phyloP scores from a whole-genome alignment of 2,113 vertebrate species.

The Gorsachius goisagi region DNA sequence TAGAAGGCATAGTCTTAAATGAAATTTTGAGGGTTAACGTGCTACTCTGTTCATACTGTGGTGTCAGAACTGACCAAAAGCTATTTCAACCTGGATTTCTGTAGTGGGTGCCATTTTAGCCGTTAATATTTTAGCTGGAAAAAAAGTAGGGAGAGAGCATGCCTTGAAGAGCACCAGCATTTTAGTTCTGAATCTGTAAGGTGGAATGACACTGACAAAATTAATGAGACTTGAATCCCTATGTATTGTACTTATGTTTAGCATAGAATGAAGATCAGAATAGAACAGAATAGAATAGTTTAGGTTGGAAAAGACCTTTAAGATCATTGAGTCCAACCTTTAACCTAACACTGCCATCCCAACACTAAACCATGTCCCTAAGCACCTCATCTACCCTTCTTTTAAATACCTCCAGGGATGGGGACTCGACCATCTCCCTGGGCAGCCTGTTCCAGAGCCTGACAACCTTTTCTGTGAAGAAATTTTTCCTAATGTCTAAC shows the following conservation, averaged over 20 bases:
- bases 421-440: too few species aligned
- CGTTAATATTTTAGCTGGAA: not conserved
- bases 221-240: not conserved
- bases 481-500: too few species aligned
- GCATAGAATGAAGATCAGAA: not conserved
- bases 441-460: too few species aligned
- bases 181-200: not conserved
- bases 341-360: too few species aligned
- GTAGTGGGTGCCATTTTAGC: not conserved
- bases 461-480: too few species aligned
- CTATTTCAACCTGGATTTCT: not conserved
- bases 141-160: not conserved
- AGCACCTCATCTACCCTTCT: too few species aligned
- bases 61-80: not conserved
- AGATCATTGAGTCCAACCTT: too few species aligned
- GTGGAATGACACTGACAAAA: not conserved
- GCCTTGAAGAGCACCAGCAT: not conserved
- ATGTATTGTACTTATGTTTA: not conserved
- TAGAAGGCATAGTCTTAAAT: not conserved
- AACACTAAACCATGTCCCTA: too few species aligned
- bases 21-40: not conserved
- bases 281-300: too few species aligned
- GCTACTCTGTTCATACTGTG: not conserved
- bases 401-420: too few species aligned
- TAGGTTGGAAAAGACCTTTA: too few species aligned